These are phyloP conservation scores for Australoheros scitulus DNA, from an alignment of 2,113 vertebrate species.

Conservation along the genomic window DNA sequence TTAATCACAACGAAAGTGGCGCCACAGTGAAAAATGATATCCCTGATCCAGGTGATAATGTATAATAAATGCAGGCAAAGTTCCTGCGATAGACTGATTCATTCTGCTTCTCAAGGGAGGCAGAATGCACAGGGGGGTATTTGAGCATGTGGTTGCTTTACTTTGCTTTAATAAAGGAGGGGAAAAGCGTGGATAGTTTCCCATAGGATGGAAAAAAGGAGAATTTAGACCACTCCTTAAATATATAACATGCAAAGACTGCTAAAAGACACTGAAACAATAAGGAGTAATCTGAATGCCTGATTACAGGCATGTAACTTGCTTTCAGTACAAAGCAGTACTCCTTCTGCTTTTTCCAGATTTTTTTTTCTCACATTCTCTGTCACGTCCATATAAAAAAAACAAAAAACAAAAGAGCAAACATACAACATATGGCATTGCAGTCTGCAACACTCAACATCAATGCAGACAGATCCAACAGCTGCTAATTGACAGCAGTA, in stretches of 20 bases:
- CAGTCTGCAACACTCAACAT: constrained; percentile 24
- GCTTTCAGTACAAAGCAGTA: background rate
- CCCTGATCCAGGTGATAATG: constrained; percentile 69
- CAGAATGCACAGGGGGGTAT: constrained; percentile 71
- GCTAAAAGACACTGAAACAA: background rate
- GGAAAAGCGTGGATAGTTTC: constrained; percentile 26
- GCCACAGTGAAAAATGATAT: constrained; percentile 48
- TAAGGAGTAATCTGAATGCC: background rate
- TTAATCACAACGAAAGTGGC: constrained; percentile 22
- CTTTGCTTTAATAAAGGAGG: constrained; percentile 70
- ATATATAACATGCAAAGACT: background rate
- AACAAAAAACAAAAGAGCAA: constrained; percentile 18
- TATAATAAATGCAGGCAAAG: constrained; percentile 69
- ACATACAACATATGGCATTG: background rate
- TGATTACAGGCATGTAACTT: background rate
- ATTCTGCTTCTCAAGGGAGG: constrained; percentile 60
- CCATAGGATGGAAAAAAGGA: constrained; percentile 50
- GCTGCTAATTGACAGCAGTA: constrained; percentile 76
- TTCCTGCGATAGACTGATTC: constrained; percentile 47
- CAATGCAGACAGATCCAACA: constrained; percentile 60
- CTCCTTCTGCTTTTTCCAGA: constrained; percentile 6
- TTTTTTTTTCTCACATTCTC: background rate
- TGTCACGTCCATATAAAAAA: background rate
- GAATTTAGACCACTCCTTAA: constrained; percentile 40
- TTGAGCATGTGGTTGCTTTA: constrained; percentile 64